A percentile compares a stretch with the other conserved stretches of the same genome.
Conservation (phyloP, 2,797 vertebrate genomes). For the Poecilia gillii region DNA sequence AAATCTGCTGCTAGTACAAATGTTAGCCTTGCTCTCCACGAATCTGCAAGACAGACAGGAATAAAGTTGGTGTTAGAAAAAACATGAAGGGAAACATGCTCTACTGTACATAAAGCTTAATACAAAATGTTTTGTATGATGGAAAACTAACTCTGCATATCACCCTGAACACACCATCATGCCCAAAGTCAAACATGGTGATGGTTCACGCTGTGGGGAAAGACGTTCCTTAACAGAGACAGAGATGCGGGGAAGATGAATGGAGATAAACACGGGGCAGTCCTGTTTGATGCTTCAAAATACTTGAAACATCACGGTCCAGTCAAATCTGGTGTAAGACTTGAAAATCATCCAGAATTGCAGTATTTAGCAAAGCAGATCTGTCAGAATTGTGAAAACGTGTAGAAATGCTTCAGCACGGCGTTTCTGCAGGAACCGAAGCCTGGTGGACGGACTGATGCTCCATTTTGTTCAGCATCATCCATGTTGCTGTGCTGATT, state of each 20-base stretch:
- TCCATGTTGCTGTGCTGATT: slow-evolving; percentile 1
- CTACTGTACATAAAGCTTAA: neutral
- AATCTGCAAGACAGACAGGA: neutral
- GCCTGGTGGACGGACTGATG: neutral
- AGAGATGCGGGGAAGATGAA: neutral
- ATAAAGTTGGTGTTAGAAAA: neutral
- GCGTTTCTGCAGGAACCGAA: neutral
- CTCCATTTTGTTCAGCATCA: slow-evolving; percentile 1
- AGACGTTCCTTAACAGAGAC: neutral
- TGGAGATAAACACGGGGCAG: neutral
- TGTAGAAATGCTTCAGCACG: neutral
- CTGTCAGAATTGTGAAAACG: neutral
- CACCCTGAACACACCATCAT: neutral
- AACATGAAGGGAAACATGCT: neutral
- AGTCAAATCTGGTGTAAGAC: neutral
- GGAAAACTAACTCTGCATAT: too few species aligned
- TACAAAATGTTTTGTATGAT: too few species aligned
- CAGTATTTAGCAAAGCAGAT: neutral
- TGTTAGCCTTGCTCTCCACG: neutral
- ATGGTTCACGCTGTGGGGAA: neutral
- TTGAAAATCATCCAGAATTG: neutral
- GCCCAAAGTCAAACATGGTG: neutral
- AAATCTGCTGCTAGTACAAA: neutral
- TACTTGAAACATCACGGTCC: neutral
- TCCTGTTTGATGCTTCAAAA: neutral